Percentiles rank a stretch among this genome's conserved stretches.
Conservation (phyloP, 2,113 vertebrate species). For the Alosa alosa region DNA sequence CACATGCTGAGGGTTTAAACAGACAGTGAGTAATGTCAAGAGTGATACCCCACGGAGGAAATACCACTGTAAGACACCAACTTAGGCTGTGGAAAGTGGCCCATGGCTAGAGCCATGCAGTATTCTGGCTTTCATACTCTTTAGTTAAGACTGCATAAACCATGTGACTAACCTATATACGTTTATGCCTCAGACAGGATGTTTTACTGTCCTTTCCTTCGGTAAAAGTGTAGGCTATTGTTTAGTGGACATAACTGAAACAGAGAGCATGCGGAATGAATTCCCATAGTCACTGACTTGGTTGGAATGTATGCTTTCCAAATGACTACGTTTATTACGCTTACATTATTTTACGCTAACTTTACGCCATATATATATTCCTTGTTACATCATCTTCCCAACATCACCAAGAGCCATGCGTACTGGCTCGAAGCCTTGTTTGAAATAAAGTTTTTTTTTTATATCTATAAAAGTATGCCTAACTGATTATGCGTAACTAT, state of each 20-base stretch:
- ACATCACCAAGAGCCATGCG: not conserved
- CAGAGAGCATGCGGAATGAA: not conserved
- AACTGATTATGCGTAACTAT: not conserved
- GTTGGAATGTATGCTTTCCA: not conserved
- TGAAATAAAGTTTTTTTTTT: not conserved
- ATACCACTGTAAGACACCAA: not conserved
- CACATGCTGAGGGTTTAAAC: conserved; percentile 24
- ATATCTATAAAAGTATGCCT: not conserved
- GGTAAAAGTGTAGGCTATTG: not conserved
- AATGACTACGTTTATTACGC: not conserved
- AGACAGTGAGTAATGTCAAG: not conserved
- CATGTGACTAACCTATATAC: not conserved
- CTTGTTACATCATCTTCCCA: not conserved
- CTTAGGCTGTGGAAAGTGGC: not conserved
- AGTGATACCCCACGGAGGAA: not conserved
- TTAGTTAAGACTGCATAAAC: not conserved
- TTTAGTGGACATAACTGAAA: not conserved
- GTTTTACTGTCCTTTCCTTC: not conserved
- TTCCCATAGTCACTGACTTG: not conserved
- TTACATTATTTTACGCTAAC: not conserved
- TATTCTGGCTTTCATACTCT: not conserved
- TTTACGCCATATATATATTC: not conserved
- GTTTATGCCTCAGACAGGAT: not conserved
- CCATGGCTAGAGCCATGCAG: not conserved
- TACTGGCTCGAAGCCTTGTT: not conserved